These are phyloP conservation scores for Daboia siamensis DNA, from an alignment of 2,113 vertebrate species.

Conservation along the genomic window DNA sequence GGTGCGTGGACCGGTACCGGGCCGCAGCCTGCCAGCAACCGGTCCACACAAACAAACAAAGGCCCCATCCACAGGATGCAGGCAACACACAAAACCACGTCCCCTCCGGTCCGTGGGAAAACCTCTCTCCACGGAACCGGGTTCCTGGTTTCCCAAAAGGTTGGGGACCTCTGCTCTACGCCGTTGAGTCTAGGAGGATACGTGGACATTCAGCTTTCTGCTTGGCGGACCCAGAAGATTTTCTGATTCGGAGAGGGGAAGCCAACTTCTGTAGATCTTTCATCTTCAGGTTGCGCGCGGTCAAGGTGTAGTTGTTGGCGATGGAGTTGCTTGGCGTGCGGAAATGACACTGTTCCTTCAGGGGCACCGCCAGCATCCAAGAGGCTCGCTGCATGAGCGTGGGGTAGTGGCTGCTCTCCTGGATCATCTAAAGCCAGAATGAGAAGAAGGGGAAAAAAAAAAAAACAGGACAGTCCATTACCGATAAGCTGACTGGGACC, in stretches of 20 bases:
- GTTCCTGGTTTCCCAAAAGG: too few species aligned
- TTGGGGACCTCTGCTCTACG: not conserved
- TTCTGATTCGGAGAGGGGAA: not conserved
- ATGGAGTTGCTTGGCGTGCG: constrained; percentile 82
- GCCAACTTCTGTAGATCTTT: constrained; percentile 58
- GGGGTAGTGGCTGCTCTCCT: constrained; percentile 68
- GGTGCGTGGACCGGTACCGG: too few species aligned
- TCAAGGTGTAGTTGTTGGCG: constrained; percentile 82
- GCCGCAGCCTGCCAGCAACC: too few species aligned
- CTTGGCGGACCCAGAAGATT: not conserved
- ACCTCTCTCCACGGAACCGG: too few species aligned
- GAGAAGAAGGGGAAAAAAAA: not conserved
- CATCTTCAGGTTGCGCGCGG: constrained; percentile 73
- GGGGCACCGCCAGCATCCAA: constrained; percentile 77
- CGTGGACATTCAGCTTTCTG: constrained; percentile 20
- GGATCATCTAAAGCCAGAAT: constrained; percentile 62
- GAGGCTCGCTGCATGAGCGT: constrained; percentile 79
- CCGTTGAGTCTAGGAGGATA: constrained; percentile 64
- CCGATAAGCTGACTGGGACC: not conserved
- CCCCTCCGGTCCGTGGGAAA: too few species aligned
- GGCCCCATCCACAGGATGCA: too few species aligned
- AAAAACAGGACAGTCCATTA: not conserved
- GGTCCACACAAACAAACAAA: too few species aligned
- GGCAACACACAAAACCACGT: too few species aligned
- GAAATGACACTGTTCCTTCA: constrained; percentile 76